Evolutionary conservation across 2,888 invertebrate species (phyloP), one percentile per base, ranked within the genome.

Genomic region (Erebia epiphron): DNA sequence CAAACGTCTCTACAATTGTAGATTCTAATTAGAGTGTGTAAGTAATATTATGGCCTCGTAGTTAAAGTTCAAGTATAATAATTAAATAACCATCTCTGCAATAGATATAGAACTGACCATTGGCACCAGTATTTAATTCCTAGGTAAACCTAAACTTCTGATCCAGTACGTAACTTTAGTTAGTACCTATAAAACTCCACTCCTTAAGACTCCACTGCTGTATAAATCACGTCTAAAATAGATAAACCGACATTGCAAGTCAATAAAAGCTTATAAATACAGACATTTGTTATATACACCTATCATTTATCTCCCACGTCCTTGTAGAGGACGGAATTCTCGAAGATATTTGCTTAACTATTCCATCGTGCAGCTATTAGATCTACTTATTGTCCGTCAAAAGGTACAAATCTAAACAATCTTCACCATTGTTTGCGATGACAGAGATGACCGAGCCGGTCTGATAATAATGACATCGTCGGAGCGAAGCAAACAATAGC

Each of bases 401-500:
- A 68, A 71, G 72, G 69, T 65, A 71, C 68, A 65, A 70, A 69
- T 69, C 68, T 83, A 80, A 86, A 90, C 88, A 90, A 91, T 87
- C 79, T 82, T 72, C 75, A 75, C 80, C 80, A 89, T 91, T 91
- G 90, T 91, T 82, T 82, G 75, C 75, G 62, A 75, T 58, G 49
- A 77, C 79, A 75, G 77, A 81, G 80, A 81, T 82, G 82, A 81
- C 78, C 80, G 79, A 79, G 73, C 67, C 69, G 72, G 72, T 63
- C 75, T 80, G 81, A 80, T 80, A 82, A 82, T 82, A 83, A 87
- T 83, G 86, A 87, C 86, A 85, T 82, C 86, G 82, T 80, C 84
- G 83, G 81, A 81, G 87, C 85, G 86, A 86, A 87, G 74, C 83
- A 84, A 86, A 91, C 90, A 91, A 91, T 89, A 79, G 82, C 77